A percentile compares a stretch with the other conserved stretches of the same genome.
Conservation (phyloP, 2,113 vertebrate species). For the Vireo altiloquus region DNA sequence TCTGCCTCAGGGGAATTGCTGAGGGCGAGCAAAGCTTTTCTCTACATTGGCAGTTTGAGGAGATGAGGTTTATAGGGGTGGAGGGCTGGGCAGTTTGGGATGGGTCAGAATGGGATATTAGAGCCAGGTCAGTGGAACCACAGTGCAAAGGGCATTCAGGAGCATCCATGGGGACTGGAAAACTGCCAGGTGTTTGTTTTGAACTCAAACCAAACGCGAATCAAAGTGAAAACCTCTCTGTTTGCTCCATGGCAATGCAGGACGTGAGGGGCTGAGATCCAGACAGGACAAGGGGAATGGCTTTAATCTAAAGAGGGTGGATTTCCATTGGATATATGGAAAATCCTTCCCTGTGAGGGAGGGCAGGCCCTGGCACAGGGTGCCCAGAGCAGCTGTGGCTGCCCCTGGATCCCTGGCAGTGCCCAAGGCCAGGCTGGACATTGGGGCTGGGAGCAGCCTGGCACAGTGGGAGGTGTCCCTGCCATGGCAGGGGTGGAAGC, state of each 20-base stretch:
- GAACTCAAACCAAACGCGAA: neutral
- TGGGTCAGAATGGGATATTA: neutral
- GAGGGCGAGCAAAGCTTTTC: neutral
- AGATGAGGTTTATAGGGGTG: neutral
- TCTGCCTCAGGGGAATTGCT: neutral
- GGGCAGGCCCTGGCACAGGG: neutral
- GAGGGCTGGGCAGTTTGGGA: neutral
- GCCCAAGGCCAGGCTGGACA: neutral
- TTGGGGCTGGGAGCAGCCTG: neutral
- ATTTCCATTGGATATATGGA: rapidly evolving
- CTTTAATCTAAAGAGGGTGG: neutral
- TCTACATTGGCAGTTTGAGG: neutral
- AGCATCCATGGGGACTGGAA: neutral
- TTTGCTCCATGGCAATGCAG: neutral
- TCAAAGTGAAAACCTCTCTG: neutral
- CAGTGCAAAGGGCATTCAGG: neutral
- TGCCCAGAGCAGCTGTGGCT: neutral
- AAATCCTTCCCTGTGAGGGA: neutral
- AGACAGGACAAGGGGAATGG: neutral
- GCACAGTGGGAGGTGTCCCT: neutral
- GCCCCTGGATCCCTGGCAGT: neutral
- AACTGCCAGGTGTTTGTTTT: rapidly evolving
- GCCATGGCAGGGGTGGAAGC: neutral
- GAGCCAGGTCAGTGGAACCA: neutral
- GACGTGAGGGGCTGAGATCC: neutral